A percentile compares a stretch with the other conserved stretches of the same genome.
Evolutionary conservation across 2,888 invertebrate species (phyloP).

Genomic region (Cheilosia vernalis): DNA sequence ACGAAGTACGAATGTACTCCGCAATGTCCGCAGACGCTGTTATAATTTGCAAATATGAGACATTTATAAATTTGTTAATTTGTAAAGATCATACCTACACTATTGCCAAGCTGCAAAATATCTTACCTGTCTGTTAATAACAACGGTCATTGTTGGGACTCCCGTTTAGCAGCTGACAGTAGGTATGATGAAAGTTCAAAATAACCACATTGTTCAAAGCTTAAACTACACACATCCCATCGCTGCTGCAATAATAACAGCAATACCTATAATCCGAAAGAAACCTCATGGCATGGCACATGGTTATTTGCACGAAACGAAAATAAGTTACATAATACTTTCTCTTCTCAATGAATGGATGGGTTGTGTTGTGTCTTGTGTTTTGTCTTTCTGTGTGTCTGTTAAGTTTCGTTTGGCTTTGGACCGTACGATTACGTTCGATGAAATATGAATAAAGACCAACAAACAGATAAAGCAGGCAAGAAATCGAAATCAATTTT

Average conservation of each 20-base stretch:
- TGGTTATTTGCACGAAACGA: slow-evolving; percentile 53
- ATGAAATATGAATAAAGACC: slow-evolving; percentile 9
- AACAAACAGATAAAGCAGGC: slow-evolving; percentile 5
- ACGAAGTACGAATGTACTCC: too few species aligned
- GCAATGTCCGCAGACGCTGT: too few species aligned
- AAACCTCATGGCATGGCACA: slow-evolving; percentile 34
- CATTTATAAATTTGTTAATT: background rate
- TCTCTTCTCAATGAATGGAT: slow-evolving; percentile 47
- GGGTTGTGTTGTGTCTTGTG: slow-evolving; percentile 24
- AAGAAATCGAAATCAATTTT: slow-evolving; percentile 36
- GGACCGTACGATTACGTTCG: slow-evolving; percentile 37
- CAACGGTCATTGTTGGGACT: slow-evolving; percentile 7
- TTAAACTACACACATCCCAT: slow-evolving; percentile 4
- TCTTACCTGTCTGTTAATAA: slow-evolving; percentile 12
- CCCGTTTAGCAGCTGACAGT: background rate
- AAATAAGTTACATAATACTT: slow-evolving; percentile 49
- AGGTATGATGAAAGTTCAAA: slow-evolving; percentile 26
- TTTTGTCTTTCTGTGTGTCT: too few species aligned
- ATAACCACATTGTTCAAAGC: slow-evolving; percentile 15
- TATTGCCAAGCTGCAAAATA: background rate
- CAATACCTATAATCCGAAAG: slow-evolving; percentile 24
- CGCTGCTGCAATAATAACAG: slow-evolving; percentile 41
- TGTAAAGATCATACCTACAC: background rate
- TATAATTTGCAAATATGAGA: background rate
- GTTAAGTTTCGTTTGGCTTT: slow-evolving; percentile 40